phyloP scores from a whole-genome alignment of 2,797 vertebrate genomes.

The Dendrocincla fuliginosa region DNA sequence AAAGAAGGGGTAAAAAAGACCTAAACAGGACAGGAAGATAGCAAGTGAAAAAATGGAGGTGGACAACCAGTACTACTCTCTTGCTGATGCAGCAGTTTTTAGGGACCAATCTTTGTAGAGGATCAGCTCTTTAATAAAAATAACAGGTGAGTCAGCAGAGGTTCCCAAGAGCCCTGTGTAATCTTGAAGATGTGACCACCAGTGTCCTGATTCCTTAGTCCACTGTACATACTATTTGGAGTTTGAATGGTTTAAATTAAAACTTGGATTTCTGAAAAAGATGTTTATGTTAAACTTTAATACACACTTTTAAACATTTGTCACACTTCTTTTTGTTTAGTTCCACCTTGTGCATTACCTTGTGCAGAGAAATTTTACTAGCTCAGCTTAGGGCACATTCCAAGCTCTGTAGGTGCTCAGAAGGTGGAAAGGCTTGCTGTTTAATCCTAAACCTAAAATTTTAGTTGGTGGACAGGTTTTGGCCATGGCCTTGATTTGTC shows the following conservation, averaged over 20 bases:
- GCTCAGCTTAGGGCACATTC: accelerated
- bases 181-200: neutral
- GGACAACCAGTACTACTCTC: neutral
- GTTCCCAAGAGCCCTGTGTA: neutral
- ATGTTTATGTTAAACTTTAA: neutral
- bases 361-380: neutral
- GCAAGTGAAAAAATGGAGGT: neutral
- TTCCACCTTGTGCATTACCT: neutral
- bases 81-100: neutral
- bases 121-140: neutral
- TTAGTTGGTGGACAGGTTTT: neutral
- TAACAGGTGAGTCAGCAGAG: neutral
- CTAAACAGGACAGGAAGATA: neutral
- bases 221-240: neutral
- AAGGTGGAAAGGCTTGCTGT: neutral
- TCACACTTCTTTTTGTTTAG: neutral
- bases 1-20: accelerated
- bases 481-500: neutral
- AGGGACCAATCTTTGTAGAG: neutral
- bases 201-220: neutral
- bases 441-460: neutral
- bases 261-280: neutral
- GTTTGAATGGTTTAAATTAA: neutral
- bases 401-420: neutral
- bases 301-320: neutral